Conservation (phyloP, 2,113 vertebrate genomes). For the Carollia perspicillata region DNA sequence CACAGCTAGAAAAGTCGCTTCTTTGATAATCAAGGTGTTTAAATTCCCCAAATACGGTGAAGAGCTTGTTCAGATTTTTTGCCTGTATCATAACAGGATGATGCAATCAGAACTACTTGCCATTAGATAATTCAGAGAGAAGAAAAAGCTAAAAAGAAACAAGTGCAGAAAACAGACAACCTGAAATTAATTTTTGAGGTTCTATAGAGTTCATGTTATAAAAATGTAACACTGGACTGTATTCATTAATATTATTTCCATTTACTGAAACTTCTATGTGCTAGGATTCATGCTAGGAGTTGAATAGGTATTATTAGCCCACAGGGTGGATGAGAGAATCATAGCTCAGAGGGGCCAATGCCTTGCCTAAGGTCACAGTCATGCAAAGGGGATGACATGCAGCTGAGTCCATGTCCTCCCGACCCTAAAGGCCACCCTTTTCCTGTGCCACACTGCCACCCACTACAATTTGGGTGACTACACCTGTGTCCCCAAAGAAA, state of each 20-base stretch:
- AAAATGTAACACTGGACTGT: not conserved
- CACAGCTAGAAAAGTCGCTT: conserved; percentile 34
- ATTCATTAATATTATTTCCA: not conserved
- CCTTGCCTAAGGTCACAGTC: not conserved
- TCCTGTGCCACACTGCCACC: not conserved
- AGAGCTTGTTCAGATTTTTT: not conserved
- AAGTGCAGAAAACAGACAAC: not conserved
- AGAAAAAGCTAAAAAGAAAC: not conserved
- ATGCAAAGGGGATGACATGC: not conserved
- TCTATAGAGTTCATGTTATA: not conserved
- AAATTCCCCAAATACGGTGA: not conserved
- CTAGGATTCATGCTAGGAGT: not conserved
- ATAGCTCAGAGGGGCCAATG: not conserved
- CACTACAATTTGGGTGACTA: not conserved
- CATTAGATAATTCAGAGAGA: not conserved
- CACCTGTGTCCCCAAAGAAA: not conserved
- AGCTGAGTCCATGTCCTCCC: not conserved
- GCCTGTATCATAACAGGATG: not conserved
- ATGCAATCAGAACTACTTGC: not conserved
- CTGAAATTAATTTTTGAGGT: not conserved
- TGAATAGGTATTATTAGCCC: not conserved
- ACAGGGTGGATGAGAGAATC: not conserved
- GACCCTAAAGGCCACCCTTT: not conserved
- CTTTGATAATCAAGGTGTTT: conserved; percentile 19
- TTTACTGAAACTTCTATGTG: not conserved